phyloP scores from a whole-genome alignment of 1,140 invertebrate genomes.

The Drosophila baimaii region DNA sequence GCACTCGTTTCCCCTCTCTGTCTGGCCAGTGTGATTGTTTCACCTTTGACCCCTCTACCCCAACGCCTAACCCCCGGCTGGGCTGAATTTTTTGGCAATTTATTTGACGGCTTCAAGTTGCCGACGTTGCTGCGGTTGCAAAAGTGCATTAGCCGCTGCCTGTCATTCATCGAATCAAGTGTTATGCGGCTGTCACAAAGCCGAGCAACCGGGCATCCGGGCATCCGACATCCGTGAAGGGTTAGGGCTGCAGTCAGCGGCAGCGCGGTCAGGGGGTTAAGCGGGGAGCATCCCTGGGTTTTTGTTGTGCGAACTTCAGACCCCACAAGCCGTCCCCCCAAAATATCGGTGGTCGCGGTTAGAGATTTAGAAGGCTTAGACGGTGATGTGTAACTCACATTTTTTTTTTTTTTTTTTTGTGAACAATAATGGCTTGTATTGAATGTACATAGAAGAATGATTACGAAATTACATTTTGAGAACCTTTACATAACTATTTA shows the following conservation, averaged over 20 bases:
- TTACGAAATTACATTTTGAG: neutral
- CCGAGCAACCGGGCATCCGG: no score
- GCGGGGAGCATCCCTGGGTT: neutral
- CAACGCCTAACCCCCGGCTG: neutral
- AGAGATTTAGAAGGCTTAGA: conserved; percentile 10
- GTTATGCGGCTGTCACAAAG: conserved; percentile 43
- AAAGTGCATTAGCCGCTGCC: conserved; percentile 80
- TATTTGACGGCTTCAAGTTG: conserved; percentile 81
- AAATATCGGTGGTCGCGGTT: conserved; percentile 6
- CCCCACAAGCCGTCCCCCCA: neutral
- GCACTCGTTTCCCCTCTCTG: conserved; percentile 37
- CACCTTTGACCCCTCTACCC: conserved; percentile 43
- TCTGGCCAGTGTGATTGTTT: conserved; percentile 69
- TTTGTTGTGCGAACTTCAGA: conserved; percentile 21
- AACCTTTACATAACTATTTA: neutral
- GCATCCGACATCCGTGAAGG: no score
- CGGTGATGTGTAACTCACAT: conserved; percentile 6
- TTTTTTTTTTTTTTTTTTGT: neutral
- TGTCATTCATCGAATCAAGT: conserved; percentile 68
- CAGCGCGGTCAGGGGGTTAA: conserved; percentile 7
- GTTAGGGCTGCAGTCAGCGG: neutral
- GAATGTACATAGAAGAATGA: no score
- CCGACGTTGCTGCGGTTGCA: conserved; percentile 79
- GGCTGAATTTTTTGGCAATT: conserved; percentile 69
- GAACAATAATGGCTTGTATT: neutral